A percentile compares a stretch with the other conserved stretches of the same genome.
These are phyloP conservation scores for Pollenia angustigena DNA, from an alignment of 2,888 invertebrate species.

Conservation along the genomic window DNA sequence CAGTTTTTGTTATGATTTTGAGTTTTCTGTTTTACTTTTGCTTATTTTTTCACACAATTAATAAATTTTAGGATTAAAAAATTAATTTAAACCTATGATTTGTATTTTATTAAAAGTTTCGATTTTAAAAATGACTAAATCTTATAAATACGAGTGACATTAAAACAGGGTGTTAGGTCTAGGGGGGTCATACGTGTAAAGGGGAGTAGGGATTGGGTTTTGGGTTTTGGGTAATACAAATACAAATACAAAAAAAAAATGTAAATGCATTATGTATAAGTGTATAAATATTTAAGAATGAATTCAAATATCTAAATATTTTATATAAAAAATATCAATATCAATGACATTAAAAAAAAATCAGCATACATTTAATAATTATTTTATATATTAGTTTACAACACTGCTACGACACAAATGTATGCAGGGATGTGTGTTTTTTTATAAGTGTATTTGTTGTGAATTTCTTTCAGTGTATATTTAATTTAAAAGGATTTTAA, in stretches of 20 bases:
- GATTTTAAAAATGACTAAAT: conserved; percentile 63
- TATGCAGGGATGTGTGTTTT: not conserved
- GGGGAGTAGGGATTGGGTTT: not conserved
- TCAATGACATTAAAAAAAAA: conserved; percentile 46
- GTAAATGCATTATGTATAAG: conserved; percentile 41
- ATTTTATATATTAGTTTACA: conserved; percentile 51
- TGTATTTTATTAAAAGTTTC: conserved; percentile 59
- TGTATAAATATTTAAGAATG: conserved; percentile 49
- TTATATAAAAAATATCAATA: conserved; percentile 57
- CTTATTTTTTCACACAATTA: conserved; percentile 43
- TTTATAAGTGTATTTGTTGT: not conserved
- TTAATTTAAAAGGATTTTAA: conserved; percentile 25
- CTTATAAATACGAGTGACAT: conserved; percentile 53
- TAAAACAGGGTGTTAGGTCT: conserved; percentile 44
- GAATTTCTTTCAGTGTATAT: not conserved
- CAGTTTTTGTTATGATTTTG: conserved; percentile 9
- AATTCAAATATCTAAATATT: conserved; percentile 69
- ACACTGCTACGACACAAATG: conserved; percentile 49
- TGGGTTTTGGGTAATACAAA: conserved; percentile 2
- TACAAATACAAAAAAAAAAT: conserved; percentile 11
- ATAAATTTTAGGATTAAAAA: conserved; percentile 62
- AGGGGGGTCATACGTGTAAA: not conserved
- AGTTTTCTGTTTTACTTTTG: conserved; percentile 8
- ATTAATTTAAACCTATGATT: conserved; percentile 64
- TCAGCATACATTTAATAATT: conserved; percentile 38